Evolutionary conservation across 2,113 vertebrate species (phyloP).

Genomic region (Macquaria australasica): DNA sequence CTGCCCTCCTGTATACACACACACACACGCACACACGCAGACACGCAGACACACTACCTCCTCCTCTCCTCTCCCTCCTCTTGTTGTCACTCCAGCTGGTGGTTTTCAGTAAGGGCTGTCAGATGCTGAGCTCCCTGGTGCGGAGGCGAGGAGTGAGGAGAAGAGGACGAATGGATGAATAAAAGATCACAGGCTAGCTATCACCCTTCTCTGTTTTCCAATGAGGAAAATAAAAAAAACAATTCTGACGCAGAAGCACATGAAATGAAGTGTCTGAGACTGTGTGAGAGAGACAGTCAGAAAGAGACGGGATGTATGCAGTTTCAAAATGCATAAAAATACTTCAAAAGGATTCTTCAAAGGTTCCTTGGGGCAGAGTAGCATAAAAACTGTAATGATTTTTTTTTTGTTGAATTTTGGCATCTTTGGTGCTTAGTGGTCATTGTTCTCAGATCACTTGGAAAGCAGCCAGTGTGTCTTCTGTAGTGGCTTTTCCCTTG

Average conservation of each 20-base stretch:
- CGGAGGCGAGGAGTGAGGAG: slow-evolving; percentile 74
- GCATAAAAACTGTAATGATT: not conserved
- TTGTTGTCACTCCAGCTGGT: slow-evolving; percentile 78
- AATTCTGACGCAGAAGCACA: slow-evolving; percentile 48
- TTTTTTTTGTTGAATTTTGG: not conserved
- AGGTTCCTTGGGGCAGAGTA: not conserved
- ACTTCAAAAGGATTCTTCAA: slow-evolving; percentile 46
- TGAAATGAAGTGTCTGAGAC: slow-evolving; percentile 41
- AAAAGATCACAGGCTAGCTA: slow-evolving; percentile 77
- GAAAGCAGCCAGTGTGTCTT: not conserved
- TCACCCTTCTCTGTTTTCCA: slow-evolving; percentile 56
- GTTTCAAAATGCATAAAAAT: slow-evolving; percentile 19
- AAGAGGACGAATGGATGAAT: slow-evolving; percentile 75
- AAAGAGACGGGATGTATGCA: not conserved
- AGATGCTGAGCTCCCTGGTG: slow-evolving; percentile 70
- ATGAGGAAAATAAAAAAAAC: slow-evolving; percentile 27
- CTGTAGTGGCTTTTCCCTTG: not conserved
- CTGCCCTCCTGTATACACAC: slow-evolving; percentile 33
- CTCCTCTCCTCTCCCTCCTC: slow-evolving; percentile 22
- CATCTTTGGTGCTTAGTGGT: not conserved
- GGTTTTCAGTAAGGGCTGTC: slow-evolving; percentile 68
- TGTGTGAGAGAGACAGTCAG: not conserved
- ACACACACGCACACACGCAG: slow-evolving; percentile 34
- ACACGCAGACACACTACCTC: slow-evolving; percentile 22
- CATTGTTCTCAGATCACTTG: slow-evolving; percentile 12